Base-by-base conservation (phyloP, 2,797 vertebrate genomes). In the Meda fulgida region DNA sequence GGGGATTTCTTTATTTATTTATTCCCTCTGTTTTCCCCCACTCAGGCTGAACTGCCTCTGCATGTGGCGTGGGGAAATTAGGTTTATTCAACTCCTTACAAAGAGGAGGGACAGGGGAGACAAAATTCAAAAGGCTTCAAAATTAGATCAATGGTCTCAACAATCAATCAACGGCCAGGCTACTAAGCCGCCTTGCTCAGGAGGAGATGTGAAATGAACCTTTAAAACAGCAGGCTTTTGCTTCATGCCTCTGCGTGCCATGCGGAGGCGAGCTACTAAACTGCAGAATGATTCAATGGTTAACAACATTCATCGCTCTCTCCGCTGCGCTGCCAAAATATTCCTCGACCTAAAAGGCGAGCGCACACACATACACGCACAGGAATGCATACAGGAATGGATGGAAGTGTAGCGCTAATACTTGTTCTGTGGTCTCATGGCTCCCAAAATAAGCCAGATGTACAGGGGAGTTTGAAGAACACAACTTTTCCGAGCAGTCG, bases 61-160 rank as follows among this genome's bases (percentile, higher is more conserved):
- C 94, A 87, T 95, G 94, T 93, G 93, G 93, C 87, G 29, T 80
- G 65, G 87, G 92, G 92, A 96, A 96, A 96, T 96, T 94, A 95
- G 94, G 93, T 96, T 96, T 94, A 93, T 92, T 94, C 93, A 90
- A 89, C 88, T 88, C 89, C 88, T 85, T 88, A 91, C 90, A 92
- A 93, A 92, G 92, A 89, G 87, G 89, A 92, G 90, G 92, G 92
- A 93, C 92, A 90, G 90, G 83, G 93, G 89, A 91, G 89, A 92
- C 89, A 90, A 94, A 95, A 92, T 93, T 88, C 85, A 91, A 94
- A 94, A 95, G 93, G 91, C 91, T 94, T 94, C 90, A 92, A 94
- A 95, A 96, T 96, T 94, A 96, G 93, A 96, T 96, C 95, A 95
- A 93, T 93, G 94, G 94, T 90, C 92, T 91, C 90, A 89, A 92